A percentile compares a stretch with the other conserved stretches of the same genome.
Evolutionary conservation across 2,797 vertebrate species (phyloP).

Genomic region (Yasuhikotakia modesta): DNA sequence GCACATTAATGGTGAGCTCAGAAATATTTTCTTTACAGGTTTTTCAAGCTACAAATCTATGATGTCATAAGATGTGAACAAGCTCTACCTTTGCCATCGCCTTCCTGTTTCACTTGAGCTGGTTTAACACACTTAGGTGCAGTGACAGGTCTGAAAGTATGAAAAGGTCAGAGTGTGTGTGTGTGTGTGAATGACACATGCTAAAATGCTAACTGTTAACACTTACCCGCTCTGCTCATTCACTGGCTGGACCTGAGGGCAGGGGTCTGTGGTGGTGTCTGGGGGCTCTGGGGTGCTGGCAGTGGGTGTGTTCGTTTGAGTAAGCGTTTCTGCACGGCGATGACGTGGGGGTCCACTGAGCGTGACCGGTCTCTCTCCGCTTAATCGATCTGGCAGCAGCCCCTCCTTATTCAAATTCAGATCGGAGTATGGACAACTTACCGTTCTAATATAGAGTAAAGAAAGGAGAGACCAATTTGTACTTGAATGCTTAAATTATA

Average conservation of each 20-base stretch:
- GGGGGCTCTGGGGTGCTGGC: constrained; percentile 65
- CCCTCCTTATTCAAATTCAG: constrained; percentile 87
- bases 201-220: neutral
- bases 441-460: no score
- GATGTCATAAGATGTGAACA: neutral
- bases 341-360: constrained; percentile 70
- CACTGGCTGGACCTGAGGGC: constrained; percentile 25
- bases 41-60: neutral
- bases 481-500: no score
- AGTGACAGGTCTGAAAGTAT: constrained; percentile 73
- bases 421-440: constrained; percentile 90
- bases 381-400: constrained; percentile 84
- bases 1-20: neutral
- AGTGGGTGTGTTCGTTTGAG: constrained; percentile 49
- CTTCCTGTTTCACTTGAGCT: constrained; percentile 85
- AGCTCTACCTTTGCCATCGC: constrained; percentile 78
- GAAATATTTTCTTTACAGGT: neutral
- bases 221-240: constrained; percentile 7
- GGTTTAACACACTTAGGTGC: constrained; percentile 84
- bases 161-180: neutral
- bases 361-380: constrained; percentile 77
- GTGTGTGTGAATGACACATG: neutral
- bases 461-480: no score
- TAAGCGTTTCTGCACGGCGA: constrained; percentile 72
- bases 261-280: constrained; percentile 62